Base-by-base conservation (phyloP, 2,888 invertebrate species). In the Erebia ligea region DNA sequence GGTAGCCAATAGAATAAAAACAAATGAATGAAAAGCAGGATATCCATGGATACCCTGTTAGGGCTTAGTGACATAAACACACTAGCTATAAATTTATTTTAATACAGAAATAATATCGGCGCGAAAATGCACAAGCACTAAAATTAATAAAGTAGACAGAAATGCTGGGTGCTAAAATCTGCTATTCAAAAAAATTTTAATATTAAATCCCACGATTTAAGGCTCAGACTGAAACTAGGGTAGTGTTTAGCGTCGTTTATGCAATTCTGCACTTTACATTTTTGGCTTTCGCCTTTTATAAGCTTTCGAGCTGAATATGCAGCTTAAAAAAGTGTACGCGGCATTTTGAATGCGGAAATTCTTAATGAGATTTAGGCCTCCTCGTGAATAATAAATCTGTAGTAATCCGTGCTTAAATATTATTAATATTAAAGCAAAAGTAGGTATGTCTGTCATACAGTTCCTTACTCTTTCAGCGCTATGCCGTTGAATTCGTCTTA, bases 261-360 rank as follows among this genome's bases (percentile, higher is more conserved):
- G 64, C 54, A 64, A 64, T 64, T 64, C 54, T 40, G 25, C 50
- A n/a, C 48, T 64, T 64, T 25, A 57, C 25, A 57, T 57, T 57
- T 57, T 57, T 57, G 56, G 56, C 56, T 57, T 57, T 57, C 15
- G 56, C 56, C 21, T 56, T 57, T 57, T 57, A 57, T 57, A 57
- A 57, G 56, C 56, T 21, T 56, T 56, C 56, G 10, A 56, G 56
- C 56, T 57, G 56, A 57, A 57, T 57, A 25, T 57, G 56, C 56
- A 57, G 56, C 25, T 57, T 57, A 57, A 25, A 21, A 57, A 57
- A 57, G 21, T 57, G 56, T 19, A 57, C 21, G 56, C 6, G 25
- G 25, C 21, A 21, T 57, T 57, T 57, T 25, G 5, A 57, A 57
- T 57, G 25, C 13, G 6, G 25, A 57, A 57, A 57, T 19, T 57